A percentile compares a stretch with the other conserved stretches of the same genome.
These are phyloP conservation scores for Notolabrus celidotus DNA, from an alignment of 2,797 vertebrate species.

Conservation along the genomic window DNA sequence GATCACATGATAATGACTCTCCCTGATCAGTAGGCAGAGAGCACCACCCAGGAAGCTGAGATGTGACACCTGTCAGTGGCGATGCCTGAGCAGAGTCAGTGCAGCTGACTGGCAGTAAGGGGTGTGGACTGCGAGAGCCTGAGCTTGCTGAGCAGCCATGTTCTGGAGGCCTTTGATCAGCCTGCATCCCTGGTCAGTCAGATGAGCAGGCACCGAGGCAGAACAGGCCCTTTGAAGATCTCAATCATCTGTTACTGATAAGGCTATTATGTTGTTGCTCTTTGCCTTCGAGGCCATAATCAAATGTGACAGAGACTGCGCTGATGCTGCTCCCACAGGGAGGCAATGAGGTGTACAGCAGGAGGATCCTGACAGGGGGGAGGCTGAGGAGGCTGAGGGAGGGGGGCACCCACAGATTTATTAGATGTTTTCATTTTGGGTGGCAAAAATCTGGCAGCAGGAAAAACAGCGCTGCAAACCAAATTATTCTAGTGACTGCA, in stretches of 20 bases:
- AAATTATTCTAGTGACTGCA: constrained; percentile 38
- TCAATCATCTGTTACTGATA: constrained; percentile 84
- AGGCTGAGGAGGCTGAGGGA: constrained; percentile 45
- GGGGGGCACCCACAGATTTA: constrained; percentile 52
- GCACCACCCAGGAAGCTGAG: constrained; percentile 63
- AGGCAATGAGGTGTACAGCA: constrained; percentile 66
- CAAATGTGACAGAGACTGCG: constrained; percentile 77
- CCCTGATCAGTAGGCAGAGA: constrained; percentile 69
- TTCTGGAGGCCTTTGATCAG: constrained; percentile 82
- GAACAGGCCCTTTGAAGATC: constrained; percentile 82
- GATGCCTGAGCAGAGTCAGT: constrained; percentile 44
- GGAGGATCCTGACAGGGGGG: constrained; percentile 61
- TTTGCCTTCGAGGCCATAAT: constrained; percentile 81
- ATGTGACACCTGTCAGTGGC: constrained; percentile 74
- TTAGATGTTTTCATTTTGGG: constrained; percentile 67
- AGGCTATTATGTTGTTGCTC: constrained; percentile 82
- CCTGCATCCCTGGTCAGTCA: constrained; percentile 61
- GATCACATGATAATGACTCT: constrained; percentile 58
- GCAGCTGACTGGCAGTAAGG: constrained; percentile 53
- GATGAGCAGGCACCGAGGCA: constrained; percentile 72
- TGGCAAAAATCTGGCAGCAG: constrained; percentile 31
- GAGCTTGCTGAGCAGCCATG: constrained; percentile 56
- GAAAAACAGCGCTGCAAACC: constrained; percentile 1
- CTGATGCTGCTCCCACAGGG: constrained; percentile 69
- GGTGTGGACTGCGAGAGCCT: constrained; percentile 42